A percentile compares a stretch with the other conserved stretches of the same genome.
phyloP scores from a whole-genome alignment of 2,113 vertebrate species.

The Lepus americanus region DNA sequence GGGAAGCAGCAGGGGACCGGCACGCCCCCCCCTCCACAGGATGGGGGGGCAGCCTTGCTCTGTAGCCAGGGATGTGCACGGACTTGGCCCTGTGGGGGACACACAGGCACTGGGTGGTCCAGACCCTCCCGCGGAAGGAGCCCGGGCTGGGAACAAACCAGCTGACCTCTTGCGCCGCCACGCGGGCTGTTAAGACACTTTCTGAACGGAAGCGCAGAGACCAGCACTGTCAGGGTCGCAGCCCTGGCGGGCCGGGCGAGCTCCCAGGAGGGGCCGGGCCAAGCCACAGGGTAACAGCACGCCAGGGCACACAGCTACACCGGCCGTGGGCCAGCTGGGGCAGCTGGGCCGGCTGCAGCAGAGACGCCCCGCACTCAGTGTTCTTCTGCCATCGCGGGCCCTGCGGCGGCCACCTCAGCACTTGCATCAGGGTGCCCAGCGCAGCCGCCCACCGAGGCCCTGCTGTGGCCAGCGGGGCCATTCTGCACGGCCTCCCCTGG shows the following conservation, averaged over 20 bases:
- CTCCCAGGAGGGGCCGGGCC: conserved; percentile 68
- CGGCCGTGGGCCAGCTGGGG: neutral
- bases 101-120: conserved; percentile 56
- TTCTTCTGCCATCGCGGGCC: neutral
- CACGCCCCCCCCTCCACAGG: too few species aligned
- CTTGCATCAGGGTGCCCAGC: rapidly evolving
- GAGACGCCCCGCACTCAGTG: conserved; percentile 30
- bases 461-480: rapidly evolving
- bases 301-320: conserved; percentile 48
- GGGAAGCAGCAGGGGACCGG: neutral
- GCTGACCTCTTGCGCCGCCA: neutral
- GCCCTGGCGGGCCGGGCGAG: neutral
- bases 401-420: rapidly evolving
- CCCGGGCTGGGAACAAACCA: neutral
- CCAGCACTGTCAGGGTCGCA: neutral
- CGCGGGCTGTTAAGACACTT: neutral
- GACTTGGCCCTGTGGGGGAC: neutral
- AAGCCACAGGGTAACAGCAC: conserved; percentile 58
- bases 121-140: neutral
- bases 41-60: neutral
- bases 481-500: conserved; percentile 61
- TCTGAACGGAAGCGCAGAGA: conserved; percentile 33
- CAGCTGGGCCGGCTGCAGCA: neutral
- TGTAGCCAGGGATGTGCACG: neutral
- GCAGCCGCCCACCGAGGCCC: rapidly evolving